Conservation (phyloP, 2,113 vertebrate species). For the Nanger granti region DNA sequence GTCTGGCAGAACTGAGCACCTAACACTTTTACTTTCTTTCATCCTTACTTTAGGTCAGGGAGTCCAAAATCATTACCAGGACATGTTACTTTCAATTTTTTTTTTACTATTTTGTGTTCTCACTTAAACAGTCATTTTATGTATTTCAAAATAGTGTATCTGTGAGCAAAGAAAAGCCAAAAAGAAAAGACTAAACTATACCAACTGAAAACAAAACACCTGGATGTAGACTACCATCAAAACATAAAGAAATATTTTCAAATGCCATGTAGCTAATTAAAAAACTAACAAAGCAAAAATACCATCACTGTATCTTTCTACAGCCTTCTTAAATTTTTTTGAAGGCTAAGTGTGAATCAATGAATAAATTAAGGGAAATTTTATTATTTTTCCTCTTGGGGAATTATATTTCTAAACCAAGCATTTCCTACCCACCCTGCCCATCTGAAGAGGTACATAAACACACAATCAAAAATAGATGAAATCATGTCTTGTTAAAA, state of each 20-base stretch:
- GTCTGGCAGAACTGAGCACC: not conserved
- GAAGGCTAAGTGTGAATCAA: not conserved
- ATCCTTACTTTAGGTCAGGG: not conserved
- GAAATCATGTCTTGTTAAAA: not conserved
- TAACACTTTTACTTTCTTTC: not conserved
- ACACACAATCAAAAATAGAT: constrained; percentile 14
- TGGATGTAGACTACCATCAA: not conserved
- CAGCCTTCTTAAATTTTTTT: not conserved
- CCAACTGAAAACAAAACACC: not conserved
- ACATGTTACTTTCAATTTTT: not conserved
- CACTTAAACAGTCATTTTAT: not conserved
- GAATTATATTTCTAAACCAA: constrained; percentile 36
- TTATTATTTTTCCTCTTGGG: not conserved
- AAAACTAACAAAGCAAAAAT: constrained; percentile 4
- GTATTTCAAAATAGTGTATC: not conserved
- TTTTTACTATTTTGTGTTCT: constrained; percentile 8
- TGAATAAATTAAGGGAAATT: not conserved
- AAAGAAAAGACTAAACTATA: constrained; percentile 3
- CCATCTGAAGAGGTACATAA: not conserved
- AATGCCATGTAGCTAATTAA: not conserved
- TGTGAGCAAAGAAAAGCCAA: constrained; percentile 2
- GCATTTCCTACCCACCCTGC: not conserved
- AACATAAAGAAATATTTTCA: constrained; percentile 4
- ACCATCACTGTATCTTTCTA: not conserved
- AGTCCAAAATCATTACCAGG: not conserved